Evolutionary conservation across 2,797 vertebrate genomes (phyloP).

Genomic region (Staurois parvus): DNA sequence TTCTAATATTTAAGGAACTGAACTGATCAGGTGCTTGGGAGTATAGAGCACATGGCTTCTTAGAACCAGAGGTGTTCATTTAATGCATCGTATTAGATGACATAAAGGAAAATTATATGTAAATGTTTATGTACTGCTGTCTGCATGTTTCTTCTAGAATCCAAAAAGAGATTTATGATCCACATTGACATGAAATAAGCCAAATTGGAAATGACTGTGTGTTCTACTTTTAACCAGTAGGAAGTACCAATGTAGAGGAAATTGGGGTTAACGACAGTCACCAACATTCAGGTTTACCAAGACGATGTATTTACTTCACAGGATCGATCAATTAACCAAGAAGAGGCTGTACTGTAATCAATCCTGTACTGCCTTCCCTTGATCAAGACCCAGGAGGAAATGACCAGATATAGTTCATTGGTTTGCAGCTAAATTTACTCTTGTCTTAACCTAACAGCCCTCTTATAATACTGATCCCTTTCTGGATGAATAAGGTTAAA

Average conservation of each 20-base stretch:
- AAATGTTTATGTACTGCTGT: background rate
- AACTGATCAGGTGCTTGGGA: no score
- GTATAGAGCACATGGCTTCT: no score
- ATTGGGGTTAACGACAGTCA: background rate
- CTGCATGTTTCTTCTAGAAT: background rate
- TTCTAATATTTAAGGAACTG: no score
- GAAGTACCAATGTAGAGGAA: background rate
- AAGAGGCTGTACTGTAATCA: background rate
- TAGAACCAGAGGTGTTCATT: no score
- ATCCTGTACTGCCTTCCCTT: background rate
- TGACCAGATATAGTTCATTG: slow-evolving; percentile 21
- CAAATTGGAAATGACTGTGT: background rate
- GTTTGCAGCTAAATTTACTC: background rate
- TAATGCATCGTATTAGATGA: background rate
- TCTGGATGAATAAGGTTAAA: background rate
- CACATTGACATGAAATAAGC: background rate
- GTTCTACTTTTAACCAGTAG: background rate
- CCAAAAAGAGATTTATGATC: background rate
- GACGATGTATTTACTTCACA: slow-evolving; percentile 6
- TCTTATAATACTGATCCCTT: background rate
- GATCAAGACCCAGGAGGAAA: slow-evolving; percentile 29
- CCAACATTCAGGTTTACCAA: background rate
- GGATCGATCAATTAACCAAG: slow-evolving; percentile 1
- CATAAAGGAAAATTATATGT: background rate
- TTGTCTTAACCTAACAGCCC: background rate